Base-by-base conservation (phyloP, 2,113 vertebrate species). In the Balaeniceps rex region DNA sequence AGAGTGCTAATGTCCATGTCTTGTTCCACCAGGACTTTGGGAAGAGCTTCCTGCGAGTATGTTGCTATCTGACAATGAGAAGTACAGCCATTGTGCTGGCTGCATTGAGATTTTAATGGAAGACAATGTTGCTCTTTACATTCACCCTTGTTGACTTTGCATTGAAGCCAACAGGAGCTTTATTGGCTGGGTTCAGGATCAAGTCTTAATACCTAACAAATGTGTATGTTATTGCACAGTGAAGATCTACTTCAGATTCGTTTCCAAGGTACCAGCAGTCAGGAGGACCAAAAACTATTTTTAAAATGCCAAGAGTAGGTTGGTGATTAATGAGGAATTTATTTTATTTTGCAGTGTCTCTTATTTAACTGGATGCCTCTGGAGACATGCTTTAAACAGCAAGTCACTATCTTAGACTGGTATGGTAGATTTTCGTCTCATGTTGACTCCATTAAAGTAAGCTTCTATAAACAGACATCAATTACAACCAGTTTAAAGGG, bases 391-490 rank as follows among this genome's bases (percentile, higher is more conserved):
- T 95, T 96, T 96, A 77, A 93, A 94, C 69, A 93, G 75, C 81
- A 78, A 96, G 80, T n/a, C 63, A 89, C 70, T 93, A 72, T 92
- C 87, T 95, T 76, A 82, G 94, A 93, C 95, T 93, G 70, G 87
- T 87, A 82, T 87, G 87, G 44, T 58, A 91, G 94, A 95, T 98
- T 98, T 98, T 98, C 92, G 95, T 97, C 97, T 97, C 93, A 81
- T 88, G 69, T 97, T 97, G 97, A 98, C 97, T 98, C 97, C 97
- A 98, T 98, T 98, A 98, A 98, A 98, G 97, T 97, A 97, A 98
- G 98, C 97, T 98, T 98, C 97, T 97, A 97, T 98, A 98, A 98
- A 98, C 97, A 98, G 97, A 98, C 98, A 98, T 98, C 98, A 99
- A 98, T 98, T 98, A 98, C 97, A 98, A 98, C 96, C 97, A 98